Evolutionary conservation across 2,888 invertebrate species (phyloP), one percentile per base, ranked within the genome.

Genomic region (Agrotis segetum): DNA sequence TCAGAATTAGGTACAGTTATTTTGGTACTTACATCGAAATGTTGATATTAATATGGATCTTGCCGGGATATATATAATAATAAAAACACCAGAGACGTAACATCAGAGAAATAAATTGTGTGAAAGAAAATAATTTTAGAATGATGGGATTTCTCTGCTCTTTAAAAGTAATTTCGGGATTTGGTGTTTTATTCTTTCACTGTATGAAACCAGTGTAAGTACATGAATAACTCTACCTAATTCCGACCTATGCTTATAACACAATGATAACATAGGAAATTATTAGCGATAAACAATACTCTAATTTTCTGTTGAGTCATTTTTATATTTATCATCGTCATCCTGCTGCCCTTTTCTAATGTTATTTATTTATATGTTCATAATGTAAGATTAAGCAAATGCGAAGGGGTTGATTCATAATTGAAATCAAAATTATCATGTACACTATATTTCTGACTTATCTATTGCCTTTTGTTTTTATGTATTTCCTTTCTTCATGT

Each of bases 401-500:
- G 67, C 67, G 67, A 68, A 16, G 17, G 16, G 29, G 52, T 29
- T 52, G 0, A 24, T 52, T 52, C 5, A 44, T 19, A 29, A 5
- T 55, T 29, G 17, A 1, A 9, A 47, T 19, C 47, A 1, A 19
- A 29, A 29, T 44, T 52, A 24, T 19, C 16, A 16, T 29, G 19
- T 29, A 44, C n/a, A 46, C 40, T 11, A 40, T 29, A 46, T 60
- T 62, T 44, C 16, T 46, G 16, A 46, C 29, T 29, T 19, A 29
- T 29, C 16, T 58, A 21, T 21, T 21, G 21, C 4, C n/a, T 5
- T 29, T 6, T 53, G 52, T 29, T 14, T 29, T 11, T 46, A 46
- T 29, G 29, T 17, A 29, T 46, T 52, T 67, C 19, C 3, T 7
- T 19, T 61, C n/a, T 16, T 29, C 16, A 19, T 52, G 21, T 21